A percentile compares a stretch with the other conserved stretches of the same genome.
Conservation (phyloP, 1,140 invertebrate species). For the Steinernema feltiae region DNA sequence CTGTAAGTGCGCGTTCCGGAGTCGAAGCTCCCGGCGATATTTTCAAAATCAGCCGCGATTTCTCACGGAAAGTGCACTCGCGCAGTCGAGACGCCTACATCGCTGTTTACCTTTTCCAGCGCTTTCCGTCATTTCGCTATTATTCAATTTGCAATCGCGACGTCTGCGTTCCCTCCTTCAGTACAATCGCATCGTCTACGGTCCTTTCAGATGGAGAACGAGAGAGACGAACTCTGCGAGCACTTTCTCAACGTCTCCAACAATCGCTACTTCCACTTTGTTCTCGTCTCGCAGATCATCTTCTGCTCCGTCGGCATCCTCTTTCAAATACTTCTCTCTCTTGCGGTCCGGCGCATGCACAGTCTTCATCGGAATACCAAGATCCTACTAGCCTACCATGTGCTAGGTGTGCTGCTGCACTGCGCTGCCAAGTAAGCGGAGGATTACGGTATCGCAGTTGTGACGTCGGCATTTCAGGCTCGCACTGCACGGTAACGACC, state of each 20-base stretch:
- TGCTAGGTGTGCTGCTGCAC: not conserved
- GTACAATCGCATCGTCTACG: not conserved
- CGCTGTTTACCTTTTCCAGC: no score
- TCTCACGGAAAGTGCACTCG: no score
- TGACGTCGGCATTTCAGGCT: not conserved
- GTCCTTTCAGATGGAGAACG: not conserved
- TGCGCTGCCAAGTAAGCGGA: not conserved
- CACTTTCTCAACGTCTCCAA: slow-evolving; percentile 2
- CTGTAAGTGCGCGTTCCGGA: no score
- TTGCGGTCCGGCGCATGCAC: not conserved
- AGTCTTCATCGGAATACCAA: not conserved
- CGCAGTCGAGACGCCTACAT: no score
- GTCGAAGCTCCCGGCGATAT: no score
- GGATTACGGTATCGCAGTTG: not conserved
- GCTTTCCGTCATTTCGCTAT: no score
- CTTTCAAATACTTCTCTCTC: not conserved
- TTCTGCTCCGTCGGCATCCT: not conserved
- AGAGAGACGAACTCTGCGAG: not conserved
- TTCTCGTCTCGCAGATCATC: not conserved
- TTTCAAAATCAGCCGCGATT: no score
- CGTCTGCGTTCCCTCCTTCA: not conserved
- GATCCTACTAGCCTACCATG: not conserved
- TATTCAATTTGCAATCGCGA: not conserved
- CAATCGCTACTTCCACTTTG: not conserved
- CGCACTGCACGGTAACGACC: not conserved